Conservation (phyloP, 2,113 vertebrate genomes). For the Pomatostomus ruficeps region DNA sequence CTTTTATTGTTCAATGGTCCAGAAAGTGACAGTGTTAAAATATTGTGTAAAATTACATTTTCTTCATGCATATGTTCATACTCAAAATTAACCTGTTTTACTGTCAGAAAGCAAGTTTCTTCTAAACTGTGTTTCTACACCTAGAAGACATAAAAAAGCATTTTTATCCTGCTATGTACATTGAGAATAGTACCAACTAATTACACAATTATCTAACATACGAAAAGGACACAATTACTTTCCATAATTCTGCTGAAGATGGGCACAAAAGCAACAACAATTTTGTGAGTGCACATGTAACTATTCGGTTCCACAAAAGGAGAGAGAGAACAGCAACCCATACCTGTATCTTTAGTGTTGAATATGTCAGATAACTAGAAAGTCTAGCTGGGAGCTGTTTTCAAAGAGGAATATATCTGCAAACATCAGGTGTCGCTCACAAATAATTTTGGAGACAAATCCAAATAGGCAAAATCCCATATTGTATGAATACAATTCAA, state of each 20-base stretch:
- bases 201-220: neutral
- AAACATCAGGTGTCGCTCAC: neutral
- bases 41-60: neutral
- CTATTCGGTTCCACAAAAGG: neutral
- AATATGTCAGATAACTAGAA: neutral
- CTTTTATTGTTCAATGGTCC: neutral
- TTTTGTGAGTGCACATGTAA: neutral
- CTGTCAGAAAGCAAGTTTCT: neutral
- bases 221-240: neutral
- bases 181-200: neutral
- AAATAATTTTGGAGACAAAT: neutral
- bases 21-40: neutral
- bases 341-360: rapidly evolving
- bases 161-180: neutral
- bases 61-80: neutral
- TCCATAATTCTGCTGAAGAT: neutral
- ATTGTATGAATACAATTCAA: neutral
- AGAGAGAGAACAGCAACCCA: neutral
- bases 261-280: neutral
- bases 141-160: neutral
- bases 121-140: neutral
- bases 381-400: neutral
- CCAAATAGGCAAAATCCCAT: neutral
- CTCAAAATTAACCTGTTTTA: neutral
- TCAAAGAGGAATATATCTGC: neutral